These are phyloP conservation scores for Meiosimyza platycephala DNA, from an alignment of 2,888 invertebrate genomes.

Conservation along the genomic window DNA sequence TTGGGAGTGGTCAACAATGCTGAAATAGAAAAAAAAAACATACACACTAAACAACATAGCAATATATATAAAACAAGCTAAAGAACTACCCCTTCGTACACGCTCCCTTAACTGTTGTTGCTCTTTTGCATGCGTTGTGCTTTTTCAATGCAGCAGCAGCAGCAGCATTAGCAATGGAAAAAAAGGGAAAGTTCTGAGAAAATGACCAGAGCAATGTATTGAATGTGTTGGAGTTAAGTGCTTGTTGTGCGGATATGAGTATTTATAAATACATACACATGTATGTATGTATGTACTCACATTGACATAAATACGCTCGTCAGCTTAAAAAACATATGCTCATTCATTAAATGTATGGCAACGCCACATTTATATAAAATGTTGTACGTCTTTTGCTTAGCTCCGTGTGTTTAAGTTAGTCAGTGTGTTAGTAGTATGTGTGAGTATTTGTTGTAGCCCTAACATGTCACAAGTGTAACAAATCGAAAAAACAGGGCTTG, in stretches of 20 bases:
- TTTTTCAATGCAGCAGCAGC: not conserved
- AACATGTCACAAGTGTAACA: not conserved
- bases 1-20: conserved; percentile 37
- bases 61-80: no score
- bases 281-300: no score
- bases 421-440: no score
- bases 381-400: no score
- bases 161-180: not conserved
- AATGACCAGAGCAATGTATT: not conserved
- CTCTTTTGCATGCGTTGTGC: conserved; percentile 17
- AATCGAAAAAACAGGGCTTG: conserved; percentile 24
- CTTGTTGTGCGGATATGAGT: not conserved
- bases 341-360: no score
- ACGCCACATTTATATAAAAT: no score
- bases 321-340: no score
- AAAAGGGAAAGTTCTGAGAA: conserved; percentile 26
- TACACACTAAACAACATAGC: not conserved
- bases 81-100: no score
- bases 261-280: not conserved
- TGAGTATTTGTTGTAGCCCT: no score
- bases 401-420: no score
- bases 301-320: no score
- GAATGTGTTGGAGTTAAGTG: conserved; percentile 14
- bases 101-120: no score
- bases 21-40: conserved; percentile 9